Evolutionary conservation across 2,113 vertebrate species (phyloP), one percentile per base, ranked within the genome.

Genomic region (Bungarus multicinctus): DNA sequence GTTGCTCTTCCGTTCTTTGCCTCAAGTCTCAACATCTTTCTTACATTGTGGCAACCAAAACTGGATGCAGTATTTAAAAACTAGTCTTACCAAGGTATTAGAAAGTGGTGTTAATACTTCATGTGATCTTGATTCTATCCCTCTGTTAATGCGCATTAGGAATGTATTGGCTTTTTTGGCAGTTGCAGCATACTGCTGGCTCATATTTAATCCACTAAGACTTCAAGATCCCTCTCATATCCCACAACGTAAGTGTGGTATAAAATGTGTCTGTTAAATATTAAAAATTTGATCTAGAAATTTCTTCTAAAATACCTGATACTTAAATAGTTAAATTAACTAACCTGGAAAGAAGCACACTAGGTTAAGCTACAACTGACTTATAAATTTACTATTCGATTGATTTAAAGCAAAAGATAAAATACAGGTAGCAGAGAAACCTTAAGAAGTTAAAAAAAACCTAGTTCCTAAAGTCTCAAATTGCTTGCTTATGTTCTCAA

Each of bases 401-500:
- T 74, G n/a, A 34, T 34, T 74, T 74, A 34, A 34, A 81, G 34
- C 74, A 81, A 81, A 81, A 81, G 5, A 81, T 43, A 43, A 18
- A 81, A 81, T 39, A 22, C 74, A 92, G 90, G 92, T 96, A 94
- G 93, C 92, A 90, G 88, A 89, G 34, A 64, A 43, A 45, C 43
- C 6, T 81, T 45, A 50, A 45, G 91, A 45, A 89, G 87, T 89
- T 60, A 1, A 27, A 60, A 96, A 93, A 0, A 4, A 94, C 91
- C 43, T 92, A 89, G 53, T 0, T 0, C 90, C 39, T 60, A 53
- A 50, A 69, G 53, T 95, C 88, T 93, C 89, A 81, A 91, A 89
- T 91, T 96, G 14, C 27, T 87, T 53, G 47, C 85, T 50, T 87
- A 30, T 45, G 58, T 93, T 96, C 94, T 81, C 87, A 93, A 90